phyloP scores from a whole-genome alignment of 2,113 vertebrate genomes.

The Alligator sinensis region DNA sequence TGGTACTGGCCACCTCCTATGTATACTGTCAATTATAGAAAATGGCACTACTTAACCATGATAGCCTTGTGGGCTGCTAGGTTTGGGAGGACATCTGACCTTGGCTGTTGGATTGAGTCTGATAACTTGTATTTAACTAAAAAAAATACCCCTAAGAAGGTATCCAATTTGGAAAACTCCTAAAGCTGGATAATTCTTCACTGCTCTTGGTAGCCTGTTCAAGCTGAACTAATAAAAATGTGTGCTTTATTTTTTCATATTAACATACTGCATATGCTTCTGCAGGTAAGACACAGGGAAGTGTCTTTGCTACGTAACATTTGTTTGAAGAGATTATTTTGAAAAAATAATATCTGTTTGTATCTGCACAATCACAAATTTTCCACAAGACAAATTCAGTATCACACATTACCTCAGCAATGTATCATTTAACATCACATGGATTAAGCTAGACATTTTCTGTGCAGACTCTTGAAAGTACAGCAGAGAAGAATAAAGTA shows the following conservation, averaged over 20 bases:
- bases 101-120: too few species aligned
- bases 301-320: rapidly evolving
- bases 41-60: too few species aligned
- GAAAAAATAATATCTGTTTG: not conserved
- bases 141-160: not conserved
- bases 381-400: not conserved
- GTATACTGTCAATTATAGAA: too few species aligned
- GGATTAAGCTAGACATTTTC: not conserved
- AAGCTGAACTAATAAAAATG: not conserved
- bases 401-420: not conserved
- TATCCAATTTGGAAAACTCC: rapidly evolving
- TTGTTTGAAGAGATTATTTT: not conserved
- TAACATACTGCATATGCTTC: not conserved
- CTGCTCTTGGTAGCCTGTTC: rapidly evolving
- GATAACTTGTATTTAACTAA: too few species aligned
- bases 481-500: not conserved
- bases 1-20: too few species aligned
- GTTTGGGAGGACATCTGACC: too few species aligned
- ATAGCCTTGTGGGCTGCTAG: too few species aligned
- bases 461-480: rapidly evolving
- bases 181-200: not conserved
- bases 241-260: rapidly evolving
- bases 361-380: not conserved
- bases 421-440: not conserved
- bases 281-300: not conserved